Evolutionary conservation across 2,113 vertebrate genomes (phyloP).

Genomic region (Gopherus flavomarginatus): DNA sequence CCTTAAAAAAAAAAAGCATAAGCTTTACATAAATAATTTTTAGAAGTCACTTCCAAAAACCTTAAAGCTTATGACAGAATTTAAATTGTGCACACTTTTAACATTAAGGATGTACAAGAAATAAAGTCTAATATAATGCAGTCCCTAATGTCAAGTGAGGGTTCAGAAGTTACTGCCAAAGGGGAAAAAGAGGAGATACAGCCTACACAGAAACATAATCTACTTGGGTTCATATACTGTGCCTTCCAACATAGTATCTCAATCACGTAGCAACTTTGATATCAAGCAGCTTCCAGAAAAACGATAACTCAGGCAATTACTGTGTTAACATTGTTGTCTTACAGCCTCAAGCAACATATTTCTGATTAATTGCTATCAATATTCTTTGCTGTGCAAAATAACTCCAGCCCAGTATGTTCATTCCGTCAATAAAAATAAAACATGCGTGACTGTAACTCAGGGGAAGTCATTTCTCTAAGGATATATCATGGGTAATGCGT

Average conservation of each 20-base stretch:
- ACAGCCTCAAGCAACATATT: background rate
- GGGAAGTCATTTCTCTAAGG: background rate
- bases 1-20: background rate
- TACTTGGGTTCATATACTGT: background rate
- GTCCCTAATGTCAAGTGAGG: background rate
- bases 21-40: slow-evolving; percentile 2
- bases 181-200: background rate
- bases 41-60: slow-evolving; percentile 15
- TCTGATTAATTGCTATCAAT: background rate
- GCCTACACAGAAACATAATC: background rate
- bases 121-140: accelerated
- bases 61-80: background rate
- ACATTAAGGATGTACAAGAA: background rate
- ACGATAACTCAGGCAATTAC: background rate
- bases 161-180: background rate
- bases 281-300: background rate
- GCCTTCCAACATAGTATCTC: background rate
- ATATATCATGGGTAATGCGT: accelerated
- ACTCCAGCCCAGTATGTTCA: background rate
- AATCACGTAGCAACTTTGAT: background rate
- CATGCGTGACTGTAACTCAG: background rate
- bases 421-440: background rate
- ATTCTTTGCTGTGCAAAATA: background rate
- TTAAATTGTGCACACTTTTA: slow-evolving; percentile 15
- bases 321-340: background rate